These are phyloP conservation scores for Phaedon cochleariae DNA, from an alignment of 2,888 invertebrate species.

Conservation along the genomic window DNA sequence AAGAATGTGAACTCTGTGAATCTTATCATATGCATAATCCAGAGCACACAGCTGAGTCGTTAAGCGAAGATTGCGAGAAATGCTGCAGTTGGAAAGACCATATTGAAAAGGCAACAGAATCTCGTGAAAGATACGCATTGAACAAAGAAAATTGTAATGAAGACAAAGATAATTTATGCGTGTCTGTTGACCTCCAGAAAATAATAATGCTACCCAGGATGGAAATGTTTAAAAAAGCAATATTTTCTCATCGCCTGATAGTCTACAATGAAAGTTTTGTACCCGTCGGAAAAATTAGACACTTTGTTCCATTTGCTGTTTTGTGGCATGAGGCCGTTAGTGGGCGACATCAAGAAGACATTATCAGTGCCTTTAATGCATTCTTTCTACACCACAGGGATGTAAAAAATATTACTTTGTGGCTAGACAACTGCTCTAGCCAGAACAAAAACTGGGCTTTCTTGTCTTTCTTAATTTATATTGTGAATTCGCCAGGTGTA, in stretches of 20 bases:
- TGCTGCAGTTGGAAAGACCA: constrained; percentile 2
- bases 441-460: no score
- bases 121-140: no score
- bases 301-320: not conserved
- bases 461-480: no score
- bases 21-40: not conserved
- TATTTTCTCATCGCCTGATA: not conserved
- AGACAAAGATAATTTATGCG: not conserved
- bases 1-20: constrained; percentile 6
- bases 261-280: not conserved
- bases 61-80: not conserved
- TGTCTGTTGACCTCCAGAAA: not conserved
- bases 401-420: constrained; percentile 1
- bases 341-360: constrained; percentile 12
- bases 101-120: not conserved
- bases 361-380: constrained; percentile 10
- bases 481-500: no score
- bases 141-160: no score
- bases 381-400: not conserved
- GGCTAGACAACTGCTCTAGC: no score
- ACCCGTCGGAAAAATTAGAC: not conserved
- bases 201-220: not conserved
- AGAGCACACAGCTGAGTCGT: not conserved
- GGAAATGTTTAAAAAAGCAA: not conserved
- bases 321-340: not conserved